Conservation (phyloP, 2,888 invertebrate species). For the Xestia sexstrigata region DNA sequence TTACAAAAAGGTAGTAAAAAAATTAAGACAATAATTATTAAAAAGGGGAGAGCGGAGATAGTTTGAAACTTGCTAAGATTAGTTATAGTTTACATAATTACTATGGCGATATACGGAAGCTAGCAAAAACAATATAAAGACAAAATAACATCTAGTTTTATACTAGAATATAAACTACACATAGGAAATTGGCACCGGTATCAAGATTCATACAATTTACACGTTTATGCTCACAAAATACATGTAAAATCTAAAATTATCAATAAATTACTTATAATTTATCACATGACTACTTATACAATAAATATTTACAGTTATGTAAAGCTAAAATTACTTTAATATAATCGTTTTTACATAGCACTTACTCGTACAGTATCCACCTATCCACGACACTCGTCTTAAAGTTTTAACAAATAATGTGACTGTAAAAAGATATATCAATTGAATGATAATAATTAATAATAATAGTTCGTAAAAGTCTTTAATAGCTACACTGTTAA, state of each 20-base stretch:
- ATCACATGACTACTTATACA: conserved; percentile 83
- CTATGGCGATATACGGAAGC: conserved; percentile 28
- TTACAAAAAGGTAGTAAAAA: conserved; percentile 8
- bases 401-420: conserved; percentile 39
- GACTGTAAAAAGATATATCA: conserved; percentile 57
- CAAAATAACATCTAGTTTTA: conserved; percentile 57
- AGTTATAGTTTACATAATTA: conserved; percentile 17
- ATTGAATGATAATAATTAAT: conserved; percentile 50
- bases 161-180: conserved; percentile 65
- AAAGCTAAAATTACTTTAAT: conserved; percentile 64
- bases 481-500: conserved; percentile 23
- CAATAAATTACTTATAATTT: conserved; percentile 86
- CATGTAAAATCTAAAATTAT: conserved; percentile 80
- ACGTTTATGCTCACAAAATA: conserved; percentile 73
- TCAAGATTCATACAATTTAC: conserved; percentile 70
- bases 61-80: conserved; percentile 8
- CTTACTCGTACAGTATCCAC: conserved; percentile 53
- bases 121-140: conserved; percentile 19
- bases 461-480: conserved; percentile 39
- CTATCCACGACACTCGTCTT: conserved; percentile 48
- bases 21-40: neutral
- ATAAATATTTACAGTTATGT: conserved; percentile 76
- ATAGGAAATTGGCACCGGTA: conserved; percentile 83
- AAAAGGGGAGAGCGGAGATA: neutral
- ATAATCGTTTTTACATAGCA: conserved; percentile 68